Base-by-base conservation (phyloP, 2,888 invertebrate species). In the Pachliopta kotzebuea region DNA sequence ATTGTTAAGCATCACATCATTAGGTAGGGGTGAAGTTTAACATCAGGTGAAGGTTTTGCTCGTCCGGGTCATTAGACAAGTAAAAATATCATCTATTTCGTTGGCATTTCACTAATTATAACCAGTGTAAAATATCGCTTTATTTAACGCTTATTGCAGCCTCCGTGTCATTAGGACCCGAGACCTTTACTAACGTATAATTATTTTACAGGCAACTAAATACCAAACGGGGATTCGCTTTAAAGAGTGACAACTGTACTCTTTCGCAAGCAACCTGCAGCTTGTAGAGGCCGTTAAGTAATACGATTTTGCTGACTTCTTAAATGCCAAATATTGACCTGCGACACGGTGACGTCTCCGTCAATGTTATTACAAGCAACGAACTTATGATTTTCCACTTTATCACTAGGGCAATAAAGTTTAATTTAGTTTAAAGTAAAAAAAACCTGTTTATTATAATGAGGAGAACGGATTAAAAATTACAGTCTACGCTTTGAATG, bases 261-360 rank as follows among this genome's bases (percentile, higher is more conserved):
- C 74, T 87, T 86, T 84, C 78, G 82, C 76, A 85, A 86, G 52
- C 60, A 56, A 55, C 52, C 60, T 31, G 45, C 57, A 61, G 70
- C 72, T 69, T 57, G 69, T 68, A 68, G 75, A 66, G 54, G 45
- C 45, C n/a, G 71, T 86, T 85, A 84, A 80, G 73, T 85, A 83
- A 88, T 79, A 73, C 67, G 78, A 77, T 79, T 78, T 75, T 76
- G 75, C 72, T n/a, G 45, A 45, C 45, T 72, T 72, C 76, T 79
- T 76, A 88, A 91, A 90, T 90, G 89, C 83, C 88, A 89, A 85
- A 88, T 83, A 81, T 81, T 90, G 88, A 90, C 90, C 89, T 79
- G 78, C 82, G 85, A 82, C 83, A 81, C 69, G 77, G 67, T 72
- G 74, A 76, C 72, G 70, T 72, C 71, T 80, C 83, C 79, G n/a